phyloP scores from a whole-genome alignment of 2,888 invertebrate genomes.

The Apamea anceps region DNA sequence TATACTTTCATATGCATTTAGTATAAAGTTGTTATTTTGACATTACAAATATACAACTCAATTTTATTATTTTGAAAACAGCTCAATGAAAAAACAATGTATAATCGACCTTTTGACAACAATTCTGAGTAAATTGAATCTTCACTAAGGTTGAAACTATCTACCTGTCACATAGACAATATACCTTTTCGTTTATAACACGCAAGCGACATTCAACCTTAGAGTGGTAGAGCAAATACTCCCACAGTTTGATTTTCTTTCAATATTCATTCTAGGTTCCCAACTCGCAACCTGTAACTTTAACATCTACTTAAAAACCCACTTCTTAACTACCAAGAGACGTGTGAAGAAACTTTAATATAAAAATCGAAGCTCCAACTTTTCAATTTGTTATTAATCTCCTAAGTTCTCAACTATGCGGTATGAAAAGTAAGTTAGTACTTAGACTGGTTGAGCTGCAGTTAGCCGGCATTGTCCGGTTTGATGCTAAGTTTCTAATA shows the following conservation, averaged over 20 bases:
- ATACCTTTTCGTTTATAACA: too few species aligned
- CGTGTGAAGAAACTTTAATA: conserved; percentile 8
- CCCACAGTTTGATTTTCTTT: background rate
- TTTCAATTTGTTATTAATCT: conserved; percentile 55
- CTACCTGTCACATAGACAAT: too few species aligned
- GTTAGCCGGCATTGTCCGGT: conserved; percentile 47
- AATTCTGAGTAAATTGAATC: too few species aligned
- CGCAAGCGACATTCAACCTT: too few species aligned
- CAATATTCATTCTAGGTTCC: background rate
- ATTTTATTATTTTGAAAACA: too few species aligned
- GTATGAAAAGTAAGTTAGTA: conserved; percentile 40
- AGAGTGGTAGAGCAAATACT: too few species aligned
- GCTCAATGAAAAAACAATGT: too few species aligned
- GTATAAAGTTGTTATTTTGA: too few species aligned
- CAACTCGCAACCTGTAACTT: background rate
- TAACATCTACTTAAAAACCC: background rate
- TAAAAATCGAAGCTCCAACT: conserved; percentile 25
- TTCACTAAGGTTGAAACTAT: too few species aligned
- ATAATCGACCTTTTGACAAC: too few species aligned
- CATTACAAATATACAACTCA: too few species aligned
- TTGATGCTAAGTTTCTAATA: conserved; percentile 62
- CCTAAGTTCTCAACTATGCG: conserved; percentile 28
- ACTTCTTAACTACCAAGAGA: conserved; percentile 1
- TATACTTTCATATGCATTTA: too few species aligned
- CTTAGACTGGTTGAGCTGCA: conserved; percentile 22